phyloP scores from a whole-genome alignment of 2,797 vertebrate species.

The Sebastes miniatus region DNA sequence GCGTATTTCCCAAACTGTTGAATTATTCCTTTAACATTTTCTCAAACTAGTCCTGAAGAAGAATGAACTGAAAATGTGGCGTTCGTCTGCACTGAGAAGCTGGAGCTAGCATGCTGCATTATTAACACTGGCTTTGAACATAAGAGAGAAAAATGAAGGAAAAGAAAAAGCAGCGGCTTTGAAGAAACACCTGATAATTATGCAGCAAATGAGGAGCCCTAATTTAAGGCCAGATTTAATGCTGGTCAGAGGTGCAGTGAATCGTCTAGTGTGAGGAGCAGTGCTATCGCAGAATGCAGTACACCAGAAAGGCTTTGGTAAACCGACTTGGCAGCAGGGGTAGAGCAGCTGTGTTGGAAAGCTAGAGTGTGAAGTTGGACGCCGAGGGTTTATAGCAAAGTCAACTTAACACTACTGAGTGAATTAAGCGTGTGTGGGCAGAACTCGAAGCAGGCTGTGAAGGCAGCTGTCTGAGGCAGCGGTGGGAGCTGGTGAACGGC shows the following conservation, averaged over 20 bases:
- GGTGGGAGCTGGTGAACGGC: conserved; percentile 14
- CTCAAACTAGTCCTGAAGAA: not conserved
- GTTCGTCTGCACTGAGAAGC: not conserved
- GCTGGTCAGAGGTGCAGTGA: conserved; percentile 18
- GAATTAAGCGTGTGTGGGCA: conserved; percentile 74
- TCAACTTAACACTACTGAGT: conserved; percentile 65
- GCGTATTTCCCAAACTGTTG: not conserved
- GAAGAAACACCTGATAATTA: conserved; percentile 36
- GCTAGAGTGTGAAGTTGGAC: conserved; percentile 67
- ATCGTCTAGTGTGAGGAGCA: conserved; percentile 19
- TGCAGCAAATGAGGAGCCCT: conserved; percentile 24
- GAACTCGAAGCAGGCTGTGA: conserved; percentile 66
- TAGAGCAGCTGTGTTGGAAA: conserved; percentile 70
- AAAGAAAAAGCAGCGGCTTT: conserved; percentile 21
- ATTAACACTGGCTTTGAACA: conserved; percentile 4
- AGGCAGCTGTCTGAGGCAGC: conserved; percentile 70
- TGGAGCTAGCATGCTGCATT: not conserved
- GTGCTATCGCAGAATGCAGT: conserved; percentile 12
- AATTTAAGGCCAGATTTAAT: conserved; percentile 36
- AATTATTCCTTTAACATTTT: not conserved
- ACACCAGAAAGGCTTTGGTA: conserved; percentile 38
- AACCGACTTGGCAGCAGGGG: conserved; percentile 59
- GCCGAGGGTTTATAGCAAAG: conserved; percentile 60
- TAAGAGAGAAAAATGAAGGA: not conserved
- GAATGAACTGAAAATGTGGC: not conserved